Evolutionary conservation across 2,888 invertebrate species (phyloP), one percentile per base, ranked within the genome.

Genomic region (Falcaria lacertinaria): DNA sequence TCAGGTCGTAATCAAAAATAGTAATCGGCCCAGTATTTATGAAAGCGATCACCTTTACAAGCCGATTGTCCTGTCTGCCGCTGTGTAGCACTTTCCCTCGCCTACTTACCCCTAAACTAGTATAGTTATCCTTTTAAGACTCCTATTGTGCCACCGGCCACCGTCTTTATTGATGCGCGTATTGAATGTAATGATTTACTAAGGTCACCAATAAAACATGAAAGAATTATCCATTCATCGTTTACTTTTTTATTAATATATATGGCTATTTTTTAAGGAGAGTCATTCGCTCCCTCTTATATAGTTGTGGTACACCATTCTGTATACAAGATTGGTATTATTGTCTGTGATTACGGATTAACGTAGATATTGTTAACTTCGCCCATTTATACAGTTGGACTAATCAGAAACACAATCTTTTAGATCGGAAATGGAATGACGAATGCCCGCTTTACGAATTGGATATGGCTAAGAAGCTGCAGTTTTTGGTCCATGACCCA

Each of bases 71-170:
- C 74, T 64, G 65, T 64, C 60, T 60, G 57, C 67, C 19, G 66
- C 64, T 62, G 49, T 52, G 64, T 54, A 42, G 14, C 57, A 51
- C 76, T 86, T 84, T 85, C 84, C 66, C 60, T 74, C 51, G 50
- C 79, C 80, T 52, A 84, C 74, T 74, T 81, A 68, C 64, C 72
- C 69, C 69, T 62, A 60, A 58, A 61, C 63, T 48, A 49, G n/a
- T n/a, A n/a, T n/a, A n/a, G 55, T 48, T 56, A 56, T 56, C 58
- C 62, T 61, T 60, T 43, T 49, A n/a, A 51, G 11, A 57, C 28
- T 19, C 15, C 8, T 34, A 15, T 13, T 34, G 16, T 34, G 28
- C 11, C 28, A 11, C 11, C 28, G 28, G 28, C 11, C 28, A 11
- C 11, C 28, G 28, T 1, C 11, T 11, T 11, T 28, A 28, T 28